phyloP scores from a whole-genome alignment of 2,888 invertebrate species.

The Netelia virgata region DNA sequence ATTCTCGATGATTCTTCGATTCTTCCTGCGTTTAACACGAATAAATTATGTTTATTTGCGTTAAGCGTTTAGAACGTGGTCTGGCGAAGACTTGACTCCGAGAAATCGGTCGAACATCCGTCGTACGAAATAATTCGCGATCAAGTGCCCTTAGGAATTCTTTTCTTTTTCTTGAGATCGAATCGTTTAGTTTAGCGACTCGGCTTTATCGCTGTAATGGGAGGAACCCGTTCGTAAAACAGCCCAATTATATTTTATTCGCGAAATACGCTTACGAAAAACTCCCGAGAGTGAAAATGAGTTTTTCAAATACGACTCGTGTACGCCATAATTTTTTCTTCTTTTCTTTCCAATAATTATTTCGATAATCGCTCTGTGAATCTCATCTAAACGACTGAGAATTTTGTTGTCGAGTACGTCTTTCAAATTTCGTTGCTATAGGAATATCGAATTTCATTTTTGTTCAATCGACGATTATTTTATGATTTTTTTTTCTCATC shows the following conservation, averaged over 20 bases:
- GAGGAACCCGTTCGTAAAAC: not conserved
- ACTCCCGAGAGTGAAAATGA: slow-evolving; percentile 11
- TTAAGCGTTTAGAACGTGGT: slow-evolving; percentile 49
- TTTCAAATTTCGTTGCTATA: not conserved
- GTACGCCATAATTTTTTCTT: slow-evolving; percentile 34
- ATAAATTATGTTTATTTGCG: slow-evolving; percentile 71
- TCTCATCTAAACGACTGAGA: not conserved
- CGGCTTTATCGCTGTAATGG: not conserved
- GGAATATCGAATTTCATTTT: not conserved
- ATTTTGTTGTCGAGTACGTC: not conserved
- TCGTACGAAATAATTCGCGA: not conserved
- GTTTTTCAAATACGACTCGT: slow-evolving; percentile 10
- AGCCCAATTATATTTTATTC: not conserved
- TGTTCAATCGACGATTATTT: slow-evolving; percentile 20
- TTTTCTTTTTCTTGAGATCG: not conserved
- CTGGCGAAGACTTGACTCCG: no score
- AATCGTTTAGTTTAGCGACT: not conserved
- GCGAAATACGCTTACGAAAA: slow-evolving; percentile 2
- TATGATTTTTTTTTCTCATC: slow-evolving; percentile 25
- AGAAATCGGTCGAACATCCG: no score
- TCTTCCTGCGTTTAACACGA: slow-evolving; percentile 63
- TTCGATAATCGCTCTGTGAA: not conserved
- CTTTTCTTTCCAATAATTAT: slow-evolving; percentile 10
- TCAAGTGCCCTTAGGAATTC: slow-evolving; percentile 11
- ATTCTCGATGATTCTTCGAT: slow-evolving; percentile 38